Conservation (phyloP, 2,888 invertebrate species). For the Rhopalosiphum nymphaeae region DNA sequence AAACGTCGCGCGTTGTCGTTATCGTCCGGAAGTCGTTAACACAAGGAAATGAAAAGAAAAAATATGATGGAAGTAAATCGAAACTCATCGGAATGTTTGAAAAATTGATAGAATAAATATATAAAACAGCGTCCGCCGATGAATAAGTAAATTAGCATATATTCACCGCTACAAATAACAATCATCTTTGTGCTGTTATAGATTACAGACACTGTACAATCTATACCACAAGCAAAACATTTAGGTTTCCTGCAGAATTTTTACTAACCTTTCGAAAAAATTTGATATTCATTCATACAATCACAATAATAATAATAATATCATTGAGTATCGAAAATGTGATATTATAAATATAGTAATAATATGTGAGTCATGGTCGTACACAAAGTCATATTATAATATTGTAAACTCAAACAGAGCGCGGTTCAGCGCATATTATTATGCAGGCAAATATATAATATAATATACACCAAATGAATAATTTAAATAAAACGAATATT, state of each 20-base stretch:
- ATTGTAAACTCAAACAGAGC: not conserved
- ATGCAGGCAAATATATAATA: not conserved
- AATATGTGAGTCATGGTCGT: not conserved
- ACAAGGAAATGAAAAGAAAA: slow-evolving; percentile 27
- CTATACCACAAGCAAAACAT: not conserved
- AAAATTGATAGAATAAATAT: slow-evolving; percentile 5
- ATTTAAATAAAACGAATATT: slow-evolving; percentile 9
- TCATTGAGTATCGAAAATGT: not conserved
- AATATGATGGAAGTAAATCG: slow-evolving; percentile 14
- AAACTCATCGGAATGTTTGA: slow-evolving; percentile 5
- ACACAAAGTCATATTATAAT: not conserved
- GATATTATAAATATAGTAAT: not conserved
- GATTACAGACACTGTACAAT: not conserved
- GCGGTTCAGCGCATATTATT: not conserved
- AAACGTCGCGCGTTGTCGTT: not conserved
- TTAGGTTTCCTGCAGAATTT: not conserved
- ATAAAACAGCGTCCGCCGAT: not conserved
- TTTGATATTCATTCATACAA: not conserved
- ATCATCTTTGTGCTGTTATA: not conserved
- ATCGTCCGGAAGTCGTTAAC: slow-evolving; percentile 31
- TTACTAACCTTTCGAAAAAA: not conserved
- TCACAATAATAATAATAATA: not conserved
- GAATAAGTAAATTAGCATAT: slow-evolving; percentile 41
- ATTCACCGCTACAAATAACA: not conserved
- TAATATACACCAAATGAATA: not conserved